Evolutionary conservation across 2,113 vertebrate genomes (phyloP).

Genomic region (Bucco capensis): DNA sequence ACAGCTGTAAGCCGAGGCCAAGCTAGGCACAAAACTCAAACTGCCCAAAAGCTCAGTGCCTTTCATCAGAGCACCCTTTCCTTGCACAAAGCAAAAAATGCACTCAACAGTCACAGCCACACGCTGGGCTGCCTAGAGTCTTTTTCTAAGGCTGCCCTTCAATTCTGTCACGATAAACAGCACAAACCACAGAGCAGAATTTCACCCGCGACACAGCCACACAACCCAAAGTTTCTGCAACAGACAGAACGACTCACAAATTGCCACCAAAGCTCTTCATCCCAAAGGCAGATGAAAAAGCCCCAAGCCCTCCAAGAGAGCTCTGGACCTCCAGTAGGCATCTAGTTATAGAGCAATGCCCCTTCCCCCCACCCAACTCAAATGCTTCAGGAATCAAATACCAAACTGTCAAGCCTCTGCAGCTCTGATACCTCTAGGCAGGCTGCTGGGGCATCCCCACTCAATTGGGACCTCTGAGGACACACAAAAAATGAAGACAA

Average conservation of each 20-base stretch:
- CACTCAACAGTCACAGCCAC: neutral
- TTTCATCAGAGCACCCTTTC: neutral
- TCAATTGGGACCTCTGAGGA: neutral
- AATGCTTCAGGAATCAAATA: neutral
- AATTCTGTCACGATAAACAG: neutral
- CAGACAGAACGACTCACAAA: neutral
- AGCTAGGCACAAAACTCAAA: neutral
- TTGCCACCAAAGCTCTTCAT: neutral
- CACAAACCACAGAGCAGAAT: neutral
- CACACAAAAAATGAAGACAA: neutral
- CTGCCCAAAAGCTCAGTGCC: neutral
- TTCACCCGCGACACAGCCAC: neutral
- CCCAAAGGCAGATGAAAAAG: neutral
- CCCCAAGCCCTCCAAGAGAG: neutral
- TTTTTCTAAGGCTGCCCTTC: neutral
- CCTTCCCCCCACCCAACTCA: neutral
- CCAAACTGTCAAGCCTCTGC: neutral
- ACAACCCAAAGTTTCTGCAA: neutral
- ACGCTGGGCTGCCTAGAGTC: neutral
- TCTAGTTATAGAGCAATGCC: neutral
- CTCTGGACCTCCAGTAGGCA: neutral
- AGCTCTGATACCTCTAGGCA: neutral
- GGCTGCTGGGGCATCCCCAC: neutral
- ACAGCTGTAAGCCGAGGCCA: neutral
- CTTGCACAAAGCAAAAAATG: neutral